Evolutionary conservation across 2,113 vertebrate species (phyloP).

Genomic region (Junco hyemalis): DNA sequence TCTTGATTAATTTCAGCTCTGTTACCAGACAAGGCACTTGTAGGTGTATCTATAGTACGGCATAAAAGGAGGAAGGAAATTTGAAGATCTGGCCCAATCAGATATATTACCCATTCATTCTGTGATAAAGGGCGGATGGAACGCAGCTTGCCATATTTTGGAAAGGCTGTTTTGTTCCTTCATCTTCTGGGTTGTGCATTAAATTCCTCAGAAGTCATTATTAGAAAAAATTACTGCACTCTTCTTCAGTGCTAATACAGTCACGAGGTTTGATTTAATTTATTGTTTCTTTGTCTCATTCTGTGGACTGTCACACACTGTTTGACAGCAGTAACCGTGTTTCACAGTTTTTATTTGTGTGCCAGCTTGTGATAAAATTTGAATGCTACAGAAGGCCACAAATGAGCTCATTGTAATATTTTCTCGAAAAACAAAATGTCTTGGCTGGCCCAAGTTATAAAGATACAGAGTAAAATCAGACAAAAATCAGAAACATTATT

Average conservation of each 20-base stretch:
- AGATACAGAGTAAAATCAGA: not conserved
- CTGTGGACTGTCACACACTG: not conserved
- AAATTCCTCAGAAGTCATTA: not conserved
- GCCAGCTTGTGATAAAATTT: not conserved
- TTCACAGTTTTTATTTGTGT: not conserved
- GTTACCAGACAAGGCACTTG: not conserved
- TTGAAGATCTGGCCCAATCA: not conserved
- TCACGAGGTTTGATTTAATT: not conserved
- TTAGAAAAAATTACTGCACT: not conserved
- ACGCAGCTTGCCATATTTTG: not conserved
- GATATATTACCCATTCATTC: not conserved
- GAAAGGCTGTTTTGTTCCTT: not conserved
- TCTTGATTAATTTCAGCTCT: not conserved
- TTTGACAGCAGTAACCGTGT: not conserved
- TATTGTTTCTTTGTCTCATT: not conserved
- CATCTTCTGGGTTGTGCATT: not conserved
- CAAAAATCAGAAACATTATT: not conserved
- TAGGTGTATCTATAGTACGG: not conserved
- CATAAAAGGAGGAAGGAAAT: not conserved
- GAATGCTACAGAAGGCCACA: not conserved
- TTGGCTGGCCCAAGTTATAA: slow-evolving; percentile 38
- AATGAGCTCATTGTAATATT: not conserved
- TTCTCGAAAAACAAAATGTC: not conserved
- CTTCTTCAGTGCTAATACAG: not conserved
- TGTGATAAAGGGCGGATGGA: not conserved